Evolutionary conservation across 1,140 invertebrate species (phyloP).

Genomic region (Drosophila ananassae): DNA sequence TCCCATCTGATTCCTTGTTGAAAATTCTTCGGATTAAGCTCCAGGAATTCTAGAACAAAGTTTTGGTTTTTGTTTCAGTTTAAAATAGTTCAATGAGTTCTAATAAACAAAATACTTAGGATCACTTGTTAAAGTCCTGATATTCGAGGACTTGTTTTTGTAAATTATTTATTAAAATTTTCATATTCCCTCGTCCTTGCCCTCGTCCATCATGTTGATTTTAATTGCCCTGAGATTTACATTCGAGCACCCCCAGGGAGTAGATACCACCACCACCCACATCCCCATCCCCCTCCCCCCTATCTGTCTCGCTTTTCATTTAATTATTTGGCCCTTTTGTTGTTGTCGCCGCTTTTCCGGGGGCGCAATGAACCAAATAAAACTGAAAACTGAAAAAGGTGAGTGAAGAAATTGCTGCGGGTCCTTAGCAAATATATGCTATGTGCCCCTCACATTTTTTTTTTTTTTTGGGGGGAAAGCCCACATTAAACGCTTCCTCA

Average conservation of each 20-base stretch:
- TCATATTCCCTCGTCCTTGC: constrained; percentile 27
- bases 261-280: background rate
- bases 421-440: constrained; percentile 47
- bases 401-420: constrained; percentile 59
- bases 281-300: background rate
- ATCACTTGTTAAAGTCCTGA: background rate
- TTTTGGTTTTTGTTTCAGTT: constrained; percentile 15
- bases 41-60: background rate
- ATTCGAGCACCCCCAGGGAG: constrained; percentile 13
- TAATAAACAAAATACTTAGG: background rate
- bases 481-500: constrained; percentile 63
- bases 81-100: constrained; percentile 17
- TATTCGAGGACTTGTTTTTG: background rate
- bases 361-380: constrained; percentile 43
- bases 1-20: background rate
- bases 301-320: constrained; percentile 43
- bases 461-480: constrained; percentile 29
- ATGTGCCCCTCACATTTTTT: constrained; percentile 13
- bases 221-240: constrained; percentile 56
- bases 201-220: constrained; percentile 39
- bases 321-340: constrained; percentile 66
- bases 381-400: constrained; percentile 43
- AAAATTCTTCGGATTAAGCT: constrained; percentile 7
- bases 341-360: constrained; percentile 34
- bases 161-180: constrained; percentile 40